Conservation (phyloP, 2,113 vertebrate genomes). For the Grus americana region DNA sequence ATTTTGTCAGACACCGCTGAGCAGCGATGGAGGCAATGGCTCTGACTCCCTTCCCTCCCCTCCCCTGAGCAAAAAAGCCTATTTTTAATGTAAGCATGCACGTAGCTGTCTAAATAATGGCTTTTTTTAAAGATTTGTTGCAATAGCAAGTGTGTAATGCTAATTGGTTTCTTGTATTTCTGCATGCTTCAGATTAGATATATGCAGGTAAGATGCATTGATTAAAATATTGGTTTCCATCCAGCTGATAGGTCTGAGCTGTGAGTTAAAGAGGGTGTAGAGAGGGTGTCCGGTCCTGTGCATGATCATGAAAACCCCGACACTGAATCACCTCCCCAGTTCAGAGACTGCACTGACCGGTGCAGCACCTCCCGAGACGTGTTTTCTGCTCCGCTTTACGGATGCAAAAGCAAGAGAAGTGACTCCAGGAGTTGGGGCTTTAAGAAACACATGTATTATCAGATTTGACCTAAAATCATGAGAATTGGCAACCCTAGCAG, state of each 20-base stretch:
- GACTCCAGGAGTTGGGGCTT: background rate
- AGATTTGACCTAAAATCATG: background rate
- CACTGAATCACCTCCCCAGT: background rate
- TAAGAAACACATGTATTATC: background rate
- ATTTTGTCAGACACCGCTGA: background rate
- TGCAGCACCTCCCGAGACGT: background rate
- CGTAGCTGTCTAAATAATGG: accelerated
- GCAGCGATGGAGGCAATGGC: background rate
- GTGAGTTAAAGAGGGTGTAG: background rate
- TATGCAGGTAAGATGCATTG: slow-evolving; percentile 84
- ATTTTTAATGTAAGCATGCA: background rate
- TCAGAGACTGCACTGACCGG: background rate
- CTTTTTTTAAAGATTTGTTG: background rate
- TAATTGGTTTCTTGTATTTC: slow-evolving; percentile 74
- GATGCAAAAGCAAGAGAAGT: background rate
- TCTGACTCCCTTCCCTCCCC: background rate
- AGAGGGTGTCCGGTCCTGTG: background rate
- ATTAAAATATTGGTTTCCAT: background rate
- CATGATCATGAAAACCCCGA: background rate
- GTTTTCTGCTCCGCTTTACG: background rate
- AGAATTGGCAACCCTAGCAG: background rate
- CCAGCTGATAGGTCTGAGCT: background rate
- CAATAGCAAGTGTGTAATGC: background rate
- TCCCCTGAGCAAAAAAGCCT: background rate
- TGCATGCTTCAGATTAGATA: slow-evolving; percentile 94